phyloP scores from a whole-genome alignment of 2,888 invertebrate genomes.

The Apotomis turbidana region DNA sequence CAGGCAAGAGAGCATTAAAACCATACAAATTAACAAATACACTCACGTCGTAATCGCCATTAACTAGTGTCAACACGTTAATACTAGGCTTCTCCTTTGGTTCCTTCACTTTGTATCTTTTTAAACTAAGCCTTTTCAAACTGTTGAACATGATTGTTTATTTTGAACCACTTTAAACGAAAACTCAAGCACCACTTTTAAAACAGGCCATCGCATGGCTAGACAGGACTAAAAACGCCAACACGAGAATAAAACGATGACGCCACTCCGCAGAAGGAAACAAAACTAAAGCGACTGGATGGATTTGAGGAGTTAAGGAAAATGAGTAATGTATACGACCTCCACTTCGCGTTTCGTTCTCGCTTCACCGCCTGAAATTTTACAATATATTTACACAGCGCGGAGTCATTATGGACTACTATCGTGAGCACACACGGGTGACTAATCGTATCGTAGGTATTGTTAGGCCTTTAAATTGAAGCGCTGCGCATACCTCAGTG shows the following conservation, averaged over 20 bases:
- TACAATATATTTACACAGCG: conserved; percentile 41
- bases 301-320: conserved; percentile 46
- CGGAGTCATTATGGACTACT: conserved; percentile 42
- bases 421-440: conserved; percentile 41
- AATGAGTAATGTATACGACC: conserved; percentile 47
- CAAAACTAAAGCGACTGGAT: conserved; percentile 37
- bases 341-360: conserved; percentile 58
- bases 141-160: conserved; percentile 55
- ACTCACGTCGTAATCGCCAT: conserved; percentile 55
- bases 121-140: conserved; percentile 62
- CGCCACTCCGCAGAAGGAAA: conserved; percentile 26
- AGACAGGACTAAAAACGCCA: conserved; percentile 2
- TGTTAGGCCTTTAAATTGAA: conserved; percentile 30
- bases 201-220: conserved; percentile 19
- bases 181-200: conserved; percentile 37
- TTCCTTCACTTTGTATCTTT: conserved; percentile 52
- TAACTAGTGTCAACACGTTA: conserved; percentile 41
- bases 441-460: conserved; percentile 33
- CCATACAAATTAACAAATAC: neutral
- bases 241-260: conserved; percentile 15
- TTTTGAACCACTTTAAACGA: conserved; percentile 15
- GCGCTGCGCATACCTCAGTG: conserved; percentile 10
- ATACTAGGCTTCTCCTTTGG: conserved; percentile 41
- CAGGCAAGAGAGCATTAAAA: too few species aligned
- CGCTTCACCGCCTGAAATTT: conserved; percentile 55